phyloP scores from a whole-genome alignment of 2,888 invertebrate genomes.

The Leucophenga montana region DNA sequence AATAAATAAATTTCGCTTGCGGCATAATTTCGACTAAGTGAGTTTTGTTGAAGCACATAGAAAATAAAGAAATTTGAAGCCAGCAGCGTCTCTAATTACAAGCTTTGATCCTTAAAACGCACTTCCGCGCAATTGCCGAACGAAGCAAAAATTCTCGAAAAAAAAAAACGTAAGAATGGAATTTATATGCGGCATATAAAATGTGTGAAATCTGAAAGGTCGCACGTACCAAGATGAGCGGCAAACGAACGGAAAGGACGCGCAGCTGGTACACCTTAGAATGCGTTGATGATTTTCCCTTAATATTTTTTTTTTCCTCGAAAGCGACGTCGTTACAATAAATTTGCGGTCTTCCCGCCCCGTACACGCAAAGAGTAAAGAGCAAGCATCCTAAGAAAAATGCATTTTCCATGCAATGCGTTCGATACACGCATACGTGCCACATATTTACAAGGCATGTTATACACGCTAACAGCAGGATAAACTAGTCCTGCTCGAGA shows the following conservation, averaged over 20 bases:
- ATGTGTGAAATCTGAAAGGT: slow-evolving; percentile 52
- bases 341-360: slow-evolving; percentile 66
- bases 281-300: slow-evolving; percentile 28
- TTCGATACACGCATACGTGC: slow-evolving; percentile 34
- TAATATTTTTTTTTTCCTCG: neutral
- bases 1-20: neutral
- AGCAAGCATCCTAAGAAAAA: slow-evolving; percentile 29
- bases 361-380: slow-evolving; percentile 32
- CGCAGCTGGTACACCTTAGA: slow-evolving; percentile 48
- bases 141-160: neutral
- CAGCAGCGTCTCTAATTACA: neutral
- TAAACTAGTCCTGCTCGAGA: slow-evolving; percentile 27
- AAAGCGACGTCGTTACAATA: slow-evolving; percentile 43
- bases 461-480: slow-evolving; percentile 23
- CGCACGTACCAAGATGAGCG: slow-evolving; percentile 48
- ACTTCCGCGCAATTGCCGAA: slow-evolving; percentile 20
- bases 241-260: neutral
- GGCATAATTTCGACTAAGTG: neutral
- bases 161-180: neutral
- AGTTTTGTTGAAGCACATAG: neutral
- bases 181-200: slow-evolving; percentile 21
- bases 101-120: neutral
- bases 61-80: neutral
- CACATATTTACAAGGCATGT: slow-evolving; percentile 39
- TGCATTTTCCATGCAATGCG: slow-evolving; percentile 33